phyloP scores from a whole-genome alignment of 2,888 invertebrate species.

The Euclidia mi region DNA sequence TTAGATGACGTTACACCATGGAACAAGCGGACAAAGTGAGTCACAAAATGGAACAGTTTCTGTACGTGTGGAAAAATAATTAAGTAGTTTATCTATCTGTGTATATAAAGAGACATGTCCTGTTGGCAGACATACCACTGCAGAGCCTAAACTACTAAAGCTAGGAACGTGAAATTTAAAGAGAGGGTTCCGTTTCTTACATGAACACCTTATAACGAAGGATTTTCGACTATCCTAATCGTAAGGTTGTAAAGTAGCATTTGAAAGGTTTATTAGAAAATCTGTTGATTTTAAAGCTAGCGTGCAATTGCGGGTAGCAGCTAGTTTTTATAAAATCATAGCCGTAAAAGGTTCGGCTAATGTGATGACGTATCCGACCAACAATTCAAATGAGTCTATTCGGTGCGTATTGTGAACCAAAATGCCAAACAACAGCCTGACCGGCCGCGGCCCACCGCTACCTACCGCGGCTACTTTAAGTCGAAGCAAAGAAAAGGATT shows the following conservation, averaged over 20 bases:
- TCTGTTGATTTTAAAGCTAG: no score
- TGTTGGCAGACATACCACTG: no score
- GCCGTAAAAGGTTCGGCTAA: slow-evolving; percentile 1
- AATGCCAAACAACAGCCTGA: slow-evolving; percentile 29
- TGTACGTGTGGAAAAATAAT: background rate
- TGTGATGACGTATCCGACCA: slow-evolving; percentile 41
- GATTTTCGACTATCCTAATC: no score
- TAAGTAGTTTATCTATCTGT: no score
- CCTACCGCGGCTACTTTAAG: slow-evolving; percentile 14
- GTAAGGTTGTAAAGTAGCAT: no score
- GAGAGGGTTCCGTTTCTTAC: no score
- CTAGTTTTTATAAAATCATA: slow-evolving; percentile 1
- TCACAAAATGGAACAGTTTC: slow-evolving; percentile 3
- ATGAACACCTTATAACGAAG: no score
- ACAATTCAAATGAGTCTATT: slow-evolving; percentile 55
- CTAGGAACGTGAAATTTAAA: no score
- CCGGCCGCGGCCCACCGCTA: slow-evolving; percentile 6
- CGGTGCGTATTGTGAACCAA: slow-evolving; percentile 36
- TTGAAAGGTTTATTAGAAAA: no score
- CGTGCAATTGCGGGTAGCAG: background rate
- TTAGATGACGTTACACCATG: slow-evolving; percentile 5
- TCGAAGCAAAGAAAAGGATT: slow-evolving; percentile 6
- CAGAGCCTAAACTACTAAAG: no score
- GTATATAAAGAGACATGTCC: no score
- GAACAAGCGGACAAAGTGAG: background rate